phyloP scores from a whole-genome alignment of 1,140 invertebrate genomes.

The Drosophila baimaii region DNA sequence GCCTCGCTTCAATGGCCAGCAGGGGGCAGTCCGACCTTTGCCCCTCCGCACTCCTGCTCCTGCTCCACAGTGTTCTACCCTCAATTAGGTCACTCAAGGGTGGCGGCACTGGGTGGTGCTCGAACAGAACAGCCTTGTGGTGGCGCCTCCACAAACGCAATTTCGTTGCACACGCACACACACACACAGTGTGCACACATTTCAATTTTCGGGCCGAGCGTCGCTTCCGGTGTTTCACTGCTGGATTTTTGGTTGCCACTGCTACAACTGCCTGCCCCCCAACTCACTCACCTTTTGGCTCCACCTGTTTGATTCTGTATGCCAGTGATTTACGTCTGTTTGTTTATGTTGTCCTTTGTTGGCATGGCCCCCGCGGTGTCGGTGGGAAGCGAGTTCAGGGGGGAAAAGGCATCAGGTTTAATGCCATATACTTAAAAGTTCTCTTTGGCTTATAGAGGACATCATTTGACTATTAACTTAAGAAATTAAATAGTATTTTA shows the following conservation, averaged over 20 bases:
- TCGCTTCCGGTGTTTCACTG: constrained; percentile 11
- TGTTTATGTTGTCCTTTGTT: constrained; percentile 14
- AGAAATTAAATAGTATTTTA: no score
- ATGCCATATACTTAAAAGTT: background rate
- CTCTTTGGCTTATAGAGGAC: no score
- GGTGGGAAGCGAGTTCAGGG: background rate
- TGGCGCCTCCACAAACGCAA: constrained; percentile 43
- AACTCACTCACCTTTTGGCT: background rate
- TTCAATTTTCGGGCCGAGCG: constrained; percentile 56
- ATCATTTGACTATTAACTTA: no score
- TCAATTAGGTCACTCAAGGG: constrained; percentile 29
- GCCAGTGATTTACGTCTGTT: constrained; percentile 22
- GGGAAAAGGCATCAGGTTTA: background rate
- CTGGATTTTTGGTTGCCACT: background rate
- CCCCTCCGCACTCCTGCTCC: background rate
- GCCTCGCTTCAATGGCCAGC: constrained; percentile 32
- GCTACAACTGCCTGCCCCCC: background rate
- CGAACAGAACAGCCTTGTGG: constrained; percentile 9
- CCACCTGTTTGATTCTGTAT: constrained; percentile 70
- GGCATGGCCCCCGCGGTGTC: background rate
- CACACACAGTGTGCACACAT: constrained; percentile 34
- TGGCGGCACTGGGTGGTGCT: background rate
- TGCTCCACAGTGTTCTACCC: background rate
- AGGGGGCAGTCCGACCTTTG: constrained; percentile 48
- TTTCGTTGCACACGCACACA: constrained; percentile 60